A percentile compares a stretch with the other conserved stretches of the same genome.
Evolutionary conservation across 2,797 vertebrate genomes (phyloP).

Genomic region (Pipistrellus nathusii): DNA sequence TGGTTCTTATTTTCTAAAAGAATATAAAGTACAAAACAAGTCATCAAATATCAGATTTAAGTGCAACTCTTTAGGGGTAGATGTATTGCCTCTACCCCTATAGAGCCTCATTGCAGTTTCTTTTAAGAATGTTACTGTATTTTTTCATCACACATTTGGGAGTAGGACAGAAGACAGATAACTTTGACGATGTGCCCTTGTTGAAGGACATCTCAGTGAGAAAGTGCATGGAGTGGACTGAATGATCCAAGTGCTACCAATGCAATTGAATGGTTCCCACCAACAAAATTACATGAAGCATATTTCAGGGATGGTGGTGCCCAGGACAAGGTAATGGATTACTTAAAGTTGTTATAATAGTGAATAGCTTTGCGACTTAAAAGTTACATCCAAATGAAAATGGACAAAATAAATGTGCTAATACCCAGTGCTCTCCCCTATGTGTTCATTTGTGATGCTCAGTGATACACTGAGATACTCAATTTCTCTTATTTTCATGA

Average conservation of each 20-base stretch:
- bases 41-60: constrained; percentile 38
- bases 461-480: neutral
- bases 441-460: neutral
- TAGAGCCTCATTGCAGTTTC: neutral
- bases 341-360: constrained; percentile 39
- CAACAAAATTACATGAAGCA: constrained; percentile 19
- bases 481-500: neutral
- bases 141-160: constrained; percentile 24
- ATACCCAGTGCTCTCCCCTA: neutral
- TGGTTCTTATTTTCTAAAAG: constrained; percentile 62
- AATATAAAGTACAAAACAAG: constrained; percentile 54
- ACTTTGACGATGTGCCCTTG: neutral
- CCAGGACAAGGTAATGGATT: neutral
- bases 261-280: neutral
- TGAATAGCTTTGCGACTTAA: constrained; percentile 46
- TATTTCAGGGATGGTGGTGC: neutral
- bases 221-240: neutral
- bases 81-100: neutral
- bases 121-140: constrained; percentile 65
- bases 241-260: neutral
- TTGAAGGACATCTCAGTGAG: neutral
- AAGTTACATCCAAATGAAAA: constrained; percentile 22
- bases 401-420: constrained; percentile 15
- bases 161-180: constrained; percentile 61
- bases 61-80: neutral